Base-by-base conservation (phyloP, 92 coral and sea anemone genomes). In the Parazoanthus darwini region DNA sequence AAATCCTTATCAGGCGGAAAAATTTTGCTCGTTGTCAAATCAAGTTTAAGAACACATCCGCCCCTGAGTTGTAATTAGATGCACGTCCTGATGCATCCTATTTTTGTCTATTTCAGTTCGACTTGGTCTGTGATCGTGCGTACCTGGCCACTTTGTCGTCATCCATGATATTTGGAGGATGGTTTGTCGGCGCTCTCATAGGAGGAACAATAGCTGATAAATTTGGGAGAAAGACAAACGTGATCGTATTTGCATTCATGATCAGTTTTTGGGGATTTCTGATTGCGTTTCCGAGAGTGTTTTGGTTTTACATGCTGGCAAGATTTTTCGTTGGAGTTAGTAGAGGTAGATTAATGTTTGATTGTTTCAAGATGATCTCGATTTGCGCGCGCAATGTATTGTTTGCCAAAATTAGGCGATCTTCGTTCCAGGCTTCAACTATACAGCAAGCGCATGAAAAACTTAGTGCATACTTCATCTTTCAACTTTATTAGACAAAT, bases 181-280 rank as follows among this genome's bases (percentile, higher is more conserved):
- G 78, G 78, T 74, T 74, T 13, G 42, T 74, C n/a, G 78, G 78
- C 22, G 78, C 42, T 8, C 78, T 74, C 20, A 74, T 74, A 16
- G 78, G 78, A 18, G 78, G 78, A 42, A 18, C 78, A 74, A n/a
- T 74, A 1, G 78, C 78, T 29, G 78, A 74, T 42, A 74, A 74
- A 23, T 74, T 74, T 36, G 78, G 78, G 7, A 44, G 78, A 18
- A 74, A 74, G 46, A 74, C 20, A 8, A 74, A 6, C 42, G 78
- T 74, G 22, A 74, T 74, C 44, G 11, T 74, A 74, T 74, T 74
- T 74, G 44, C 78, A 33, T 74, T 74, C 46, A 74, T 74, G 78
- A 74, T 74, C 78, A 74, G 78, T 74, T 42, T 74, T 74, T 74
- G 78, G 44, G 78, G 78, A 74, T 74, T 74, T 74, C 78, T 74